Percentiles rank a stretch among this genome's conserved stretches.
Conservation (phyloP, 2,888 invertebrate genomes). For the Malthinus seriepunctatus region DNA sequence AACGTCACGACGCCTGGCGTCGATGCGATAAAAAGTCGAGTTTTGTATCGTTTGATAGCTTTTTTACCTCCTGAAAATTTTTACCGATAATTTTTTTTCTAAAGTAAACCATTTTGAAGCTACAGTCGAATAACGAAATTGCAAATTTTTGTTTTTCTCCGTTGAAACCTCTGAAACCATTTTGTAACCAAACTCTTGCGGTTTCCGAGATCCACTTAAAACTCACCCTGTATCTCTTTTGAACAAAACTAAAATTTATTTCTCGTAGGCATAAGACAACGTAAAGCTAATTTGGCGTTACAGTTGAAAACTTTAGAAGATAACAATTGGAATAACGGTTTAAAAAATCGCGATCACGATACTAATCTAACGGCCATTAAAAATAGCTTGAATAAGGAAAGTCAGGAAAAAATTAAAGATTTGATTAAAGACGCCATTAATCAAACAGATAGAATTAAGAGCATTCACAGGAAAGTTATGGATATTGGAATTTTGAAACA, state of each 20-base stretch:
- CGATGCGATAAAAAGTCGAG: too few relatives aligned
- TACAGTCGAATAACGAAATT: too few relatives aligned
- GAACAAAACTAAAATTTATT: not conserved
- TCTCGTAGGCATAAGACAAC: constrained; percentile 35
- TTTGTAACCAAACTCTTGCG: too few relatives aligned
- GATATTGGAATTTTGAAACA: constrained; percentile 45
- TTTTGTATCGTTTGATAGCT: too few relatives aligned
- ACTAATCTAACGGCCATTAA: constrained; percentile 31
- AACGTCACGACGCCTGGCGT: too few relatives aligned
- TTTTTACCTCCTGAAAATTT: too few relatives aligned
- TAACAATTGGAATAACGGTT: constrained; percentile 38
- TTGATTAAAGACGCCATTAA: constrained; percentile 37
- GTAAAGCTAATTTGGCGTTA: constrained; percentile 43
- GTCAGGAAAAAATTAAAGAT: constrained; percentile 26
- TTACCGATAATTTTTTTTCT: too few relatives aligned
- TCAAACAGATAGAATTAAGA: constrained; percentile 45
- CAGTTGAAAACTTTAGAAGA: constrained; percentile 42
- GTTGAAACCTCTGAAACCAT: too few relatives aligned
- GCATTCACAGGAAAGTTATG: constrained; percentile 44
- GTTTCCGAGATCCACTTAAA: too few relatives aligned
- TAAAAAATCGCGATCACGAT: constrained; percentile 34
- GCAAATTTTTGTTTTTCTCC: too few relatives aligned
- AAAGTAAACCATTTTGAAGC: too few relatives aligned
- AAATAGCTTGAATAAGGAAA: constrained; percentile 12
- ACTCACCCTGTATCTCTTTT: too few relatives aligned